Conservation (phyloP, 2,113 vertebrate genomes). For the Megaceryle maxima region DNA sequence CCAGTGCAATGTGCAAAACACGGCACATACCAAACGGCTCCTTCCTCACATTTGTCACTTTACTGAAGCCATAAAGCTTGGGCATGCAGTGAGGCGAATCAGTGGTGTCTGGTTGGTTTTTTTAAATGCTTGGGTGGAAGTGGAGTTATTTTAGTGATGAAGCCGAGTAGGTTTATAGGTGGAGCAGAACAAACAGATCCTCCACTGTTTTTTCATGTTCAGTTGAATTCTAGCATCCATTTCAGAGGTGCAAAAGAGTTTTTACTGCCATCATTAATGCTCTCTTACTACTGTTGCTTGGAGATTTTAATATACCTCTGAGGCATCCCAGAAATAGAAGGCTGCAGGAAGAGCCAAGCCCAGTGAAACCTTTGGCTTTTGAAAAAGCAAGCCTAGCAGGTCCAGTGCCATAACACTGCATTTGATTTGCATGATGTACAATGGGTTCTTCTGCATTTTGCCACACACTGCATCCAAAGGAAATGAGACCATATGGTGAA, state of each 20-base stretch:
- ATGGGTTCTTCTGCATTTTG: background rate
- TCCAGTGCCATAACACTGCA: background rate
- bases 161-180: background rate
- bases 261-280: background rate
- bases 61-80: slow-evolving; percentile 45
- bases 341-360: background rate
- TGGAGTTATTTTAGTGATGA: background rate
- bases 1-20: slow-evolving; percentile 31
- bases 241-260: background rate
- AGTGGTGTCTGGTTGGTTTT: background rate
- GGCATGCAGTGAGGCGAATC: background rate
- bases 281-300: background rate
- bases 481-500: background rate
- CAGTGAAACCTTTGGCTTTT: background rate
- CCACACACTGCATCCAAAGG: background rate
- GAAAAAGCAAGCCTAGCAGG: background rate
- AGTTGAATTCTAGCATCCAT: background rate
- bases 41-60: slow-evolving; percentile 41
- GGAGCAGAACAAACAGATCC: background rate
- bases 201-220: background rate
- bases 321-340: background rate
- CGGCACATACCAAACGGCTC: slow-evolving; percentile 14
- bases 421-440: background rate
- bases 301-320: background rate
- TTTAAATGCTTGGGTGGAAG: background rate